Base-by-base conservation (phyloP, 1,140 invertebrate species). In the Caerostris extrusa region DNA sequence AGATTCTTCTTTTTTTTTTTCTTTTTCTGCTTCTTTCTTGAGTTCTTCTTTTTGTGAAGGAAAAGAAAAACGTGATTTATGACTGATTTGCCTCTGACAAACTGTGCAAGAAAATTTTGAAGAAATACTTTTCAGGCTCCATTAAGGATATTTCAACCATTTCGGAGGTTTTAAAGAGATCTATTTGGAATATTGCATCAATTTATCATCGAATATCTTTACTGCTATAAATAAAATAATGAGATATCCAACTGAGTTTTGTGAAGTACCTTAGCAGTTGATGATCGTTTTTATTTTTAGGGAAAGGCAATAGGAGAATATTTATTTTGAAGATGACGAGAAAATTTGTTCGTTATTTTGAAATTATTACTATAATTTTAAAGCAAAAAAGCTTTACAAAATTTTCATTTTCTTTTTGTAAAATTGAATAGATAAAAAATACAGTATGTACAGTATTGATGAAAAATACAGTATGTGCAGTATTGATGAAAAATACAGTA, bases 31-130 rank as follows among this genome's bases (percentile, higher is more conserved):
- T 56, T 56, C 17, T 58, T n/a, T 19, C 19, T 77, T 7, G 17
- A 10, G 4, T 53, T 53, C 1, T 19, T 77, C 7, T 34, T 6
- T 57, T 58, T 57, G 5, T n/a, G 55, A 8, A 50, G 14, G 71
- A 50, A 50, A 19, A 57, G 82, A 14, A 53, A 83, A 83, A 57
- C 19, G n/a, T 83, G 82, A 83, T 83, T 83, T 58, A 83, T 83
- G 82, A 77, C 53, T 77, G 71, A 77, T 77, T 77, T 77, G 71
- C 8, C 71, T 77, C 71, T 53, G 71, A 77, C 34, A 77, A 77
- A 77, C 71, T 77, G 71, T 12, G 71, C 71, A 77, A 34, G 71
- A 77, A 77, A 50, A 53, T 77, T 77, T 53, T 77, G 71, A 12
- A 77, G 71, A 77, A 77, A 77, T 77, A 34, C 10, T 53, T 34